Base-by-base conservation (phyloP, 1,140 invertebrate genomes). In the Hirudo medicinalis region DNA sequence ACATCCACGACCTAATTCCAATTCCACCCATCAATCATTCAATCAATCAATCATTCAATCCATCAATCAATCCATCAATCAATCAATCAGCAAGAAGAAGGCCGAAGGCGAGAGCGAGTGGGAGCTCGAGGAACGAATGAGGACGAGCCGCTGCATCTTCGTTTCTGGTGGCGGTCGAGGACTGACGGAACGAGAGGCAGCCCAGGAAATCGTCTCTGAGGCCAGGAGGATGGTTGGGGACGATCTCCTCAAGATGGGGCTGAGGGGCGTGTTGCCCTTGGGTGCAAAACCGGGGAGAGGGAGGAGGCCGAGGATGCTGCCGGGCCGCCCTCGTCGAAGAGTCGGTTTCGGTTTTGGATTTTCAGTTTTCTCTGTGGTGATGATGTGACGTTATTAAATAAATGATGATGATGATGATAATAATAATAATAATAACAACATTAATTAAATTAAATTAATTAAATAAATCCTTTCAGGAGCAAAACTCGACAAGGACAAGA, bases 141-240 rank as follows among this genome's bases (percentile, higher is more conserved):
- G 78, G 67, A 63, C 57, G 2, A 74, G 76, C 13, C 75, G 77
- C 25, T 80, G 79, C 76, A 82, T 94, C 72, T 94, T 89, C 85
- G 87, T 96, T 29, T 90, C 88, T 1, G 92, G 91, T 20, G 87
- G 86, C 79, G 49, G 53, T 43, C 86, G 88, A 77, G 89, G 88
- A 27, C 83, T 95, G 71, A 91, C 90, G 54, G 88, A 90, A 60
- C 84, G 83, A 72, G 88, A 94, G 81, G 92, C 91, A 22, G 91
- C 93, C 25, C 78, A 84, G 72, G 82, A 90, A 68, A 84, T 97
- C 6, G 88, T 96, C 54, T 76, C 85, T 53, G 90, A 94, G 82
- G 91, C 93, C 22, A 86, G 90, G 54, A 72, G 74, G 29, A 72
- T 82, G 9, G 74, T 83, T 43, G 75, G 79, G 72, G 76, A 77